Base-by-base conservation (phyloP, 2,113 vertebrate species). In the Pedionomus torquatus region DNA sequence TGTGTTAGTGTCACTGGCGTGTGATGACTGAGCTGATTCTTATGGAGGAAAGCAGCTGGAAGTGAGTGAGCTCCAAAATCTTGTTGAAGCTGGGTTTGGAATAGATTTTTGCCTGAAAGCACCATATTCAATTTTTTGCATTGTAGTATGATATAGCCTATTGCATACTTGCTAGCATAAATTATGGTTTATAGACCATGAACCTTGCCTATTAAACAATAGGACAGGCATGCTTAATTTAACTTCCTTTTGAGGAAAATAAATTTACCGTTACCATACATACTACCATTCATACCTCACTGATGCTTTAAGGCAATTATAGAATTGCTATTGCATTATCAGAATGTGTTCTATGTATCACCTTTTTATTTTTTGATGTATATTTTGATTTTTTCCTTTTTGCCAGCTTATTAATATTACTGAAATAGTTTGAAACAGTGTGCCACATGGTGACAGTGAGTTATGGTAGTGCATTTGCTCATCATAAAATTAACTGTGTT, bases 161-260 rank as follows among this genome's bases (percentile, higher is more conserved):
- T 84, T 95, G 68, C 72, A 77, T 70, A 51, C 37, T 82, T 74
- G 52, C 74, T 92, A 61, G 52, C 69, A 70, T 75, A 93, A 91
- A 77, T 95, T 93, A 84, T 89, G 93, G 72, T 96, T 96, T 94
- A 61, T 37, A 87, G 92, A 83, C 77, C 72, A 28, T 94, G 83
- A 90, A 83, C 5, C 2, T 63, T 81, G 39, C 24, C 55, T 83
- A 33, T 89, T 89, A 91, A 89, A 83, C 77, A 89, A 70, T 12
- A 70, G 63, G 60, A 52, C 48, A 90, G 39, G 37, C 82, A 83
- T 39, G 63, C 71, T 70, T 75, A 92, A 66, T 72, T 83, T 95
- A 68, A 74, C 54, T 96, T 91, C 93, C 83, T 83, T 83, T 71
- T 78, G 80, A 87, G 77, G 90, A 68, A 91, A 93, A 90, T 52